phyloP scores from a whole-genome alignment of 2,113 vertebrate species.

The Morphnarchus princeps region DNA sequence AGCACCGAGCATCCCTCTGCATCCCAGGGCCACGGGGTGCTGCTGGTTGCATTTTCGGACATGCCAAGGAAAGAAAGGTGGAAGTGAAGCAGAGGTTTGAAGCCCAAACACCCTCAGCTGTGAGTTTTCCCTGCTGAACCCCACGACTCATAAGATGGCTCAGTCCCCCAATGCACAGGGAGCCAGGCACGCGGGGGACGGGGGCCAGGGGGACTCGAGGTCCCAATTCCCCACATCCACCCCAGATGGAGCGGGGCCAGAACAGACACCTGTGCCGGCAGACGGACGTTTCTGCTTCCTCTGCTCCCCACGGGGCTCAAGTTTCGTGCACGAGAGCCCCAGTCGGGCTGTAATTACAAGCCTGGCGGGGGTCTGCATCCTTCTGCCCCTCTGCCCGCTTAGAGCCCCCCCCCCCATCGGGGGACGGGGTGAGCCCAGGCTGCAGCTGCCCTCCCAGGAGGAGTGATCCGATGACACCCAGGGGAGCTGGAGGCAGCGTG shows the following conservation, averaged over 20 bases:
- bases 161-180: rapidly evolving
- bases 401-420: background rate
- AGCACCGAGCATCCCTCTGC: background rate
- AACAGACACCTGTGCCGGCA: background rate
- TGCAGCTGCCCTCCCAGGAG: background rate
- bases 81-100: background rate
- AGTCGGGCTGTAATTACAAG: background rate
- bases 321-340: rapidly evolving
- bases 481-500: background rate
- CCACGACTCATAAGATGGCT: rapidly evolving
- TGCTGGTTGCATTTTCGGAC: rapidly evolving
- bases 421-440: background rate
- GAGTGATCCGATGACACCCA: rapidly evolving
- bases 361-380: background rate
- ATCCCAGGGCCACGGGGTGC: background rate
- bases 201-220: background rate
- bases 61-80: background rate
- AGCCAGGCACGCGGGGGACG: rapidly evolving
- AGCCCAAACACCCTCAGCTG: background rate
- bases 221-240: background rate
- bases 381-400: background rate
- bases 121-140: background rate
- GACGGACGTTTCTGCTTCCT: background rate
- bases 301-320: background rate
- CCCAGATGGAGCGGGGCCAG: background rate